Conservation (phyloP, 2,797 vertebrate genomes). For the Phyllotis vaccarum region DNA sequence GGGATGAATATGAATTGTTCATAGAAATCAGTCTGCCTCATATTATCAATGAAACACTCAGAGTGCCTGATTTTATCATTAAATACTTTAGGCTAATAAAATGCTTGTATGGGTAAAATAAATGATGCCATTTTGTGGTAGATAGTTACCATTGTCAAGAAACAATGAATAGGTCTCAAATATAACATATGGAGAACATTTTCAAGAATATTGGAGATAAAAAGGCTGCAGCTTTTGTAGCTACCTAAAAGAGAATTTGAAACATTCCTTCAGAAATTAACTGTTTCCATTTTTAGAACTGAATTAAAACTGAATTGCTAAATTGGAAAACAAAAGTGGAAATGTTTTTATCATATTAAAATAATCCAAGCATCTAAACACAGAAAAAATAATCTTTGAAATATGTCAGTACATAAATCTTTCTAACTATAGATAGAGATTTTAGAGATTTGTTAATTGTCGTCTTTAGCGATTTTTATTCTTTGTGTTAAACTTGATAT, state of each 20-base stretch:
- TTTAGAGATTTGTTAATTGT: neutral
- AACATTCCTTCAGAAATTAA: conserved; percentile 61
- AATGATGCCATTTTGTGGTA: conserved; percentile 85
- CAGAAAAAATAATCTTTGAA: conserved; percentile 28
- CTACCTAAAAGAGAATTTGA: conserved; percentile 58
- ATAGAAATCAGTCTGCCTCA: conserved; percentile 85
- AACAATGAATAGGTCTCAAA: conserved; percentile 88
- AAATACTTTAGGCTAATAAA: conserved; percentile 87
- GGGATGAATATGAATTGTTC: conserved; percentile 87
- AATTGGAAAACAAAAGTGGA: neutral
- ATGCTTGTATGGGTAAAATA: conserved; percentile 86
- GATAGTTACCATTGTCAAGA: conserved; percentile 84
- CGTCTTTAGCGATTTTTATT: neutral
- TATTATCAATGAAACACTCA: conserved; percentile 88
- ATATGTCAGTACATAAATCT: neutral
- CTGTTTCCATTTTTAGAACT: conserved; percentile 38
- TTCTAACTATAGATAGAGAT: neutral
- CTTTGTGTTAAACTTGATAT: neutral
- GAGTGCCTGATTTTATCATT: conserved; percentile 89
- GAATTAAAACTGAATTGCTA: conserved; percentile 24
- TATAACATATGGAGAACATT: conserved; percentile 60
- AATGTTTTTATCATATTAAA: neutral
- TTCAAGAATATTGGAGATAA: conserved; percentile 69
- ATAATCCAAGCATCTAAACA: neutral
- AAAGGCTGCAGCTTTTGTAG: conserved; percentile 32